These are phyloP conservation scores for Drosophila truncata DNA, from an alignment of 1,140 invertebrate species.

Conservation along the genomic window DNA sequence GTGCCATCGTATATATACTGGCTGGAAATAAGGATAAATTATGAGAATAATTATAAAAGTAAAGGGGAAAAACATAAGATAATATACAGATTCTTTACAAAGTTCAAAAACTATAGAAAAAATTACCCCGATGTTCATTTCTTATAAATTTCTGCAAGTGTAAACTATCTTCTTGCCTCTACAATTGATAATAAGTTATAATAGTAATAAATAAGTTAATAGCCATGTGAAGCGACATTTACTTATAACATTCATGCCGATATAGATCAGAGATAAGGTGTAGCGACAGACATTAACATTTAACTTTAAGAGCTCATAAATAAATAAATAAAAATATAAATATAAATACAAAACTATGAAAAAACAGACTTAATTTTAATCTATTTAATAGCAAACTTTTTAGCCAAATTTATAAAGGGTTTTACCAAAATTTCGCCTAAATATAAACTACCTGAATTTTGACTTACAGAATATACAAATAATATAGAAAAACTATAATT, in stretches of 20 bases:
- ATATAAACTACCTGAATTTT: not conserved
- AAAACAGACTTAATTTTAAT: not conserved
- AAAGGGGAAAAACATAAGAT: not conserved
- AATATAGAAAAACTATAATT: not conserved
- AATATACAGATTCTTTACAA: not conserved
- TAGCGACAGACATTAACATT: not conserved
- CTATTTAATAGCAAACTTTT: not conserved
- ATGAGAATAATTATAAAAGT: not conserved
- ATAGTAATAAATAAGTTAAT: conserved; percentile 6
- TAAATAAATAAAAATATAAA: not conserved
- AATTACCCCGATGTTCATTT: not conserved
- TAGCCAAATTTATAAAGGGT: not conserved
- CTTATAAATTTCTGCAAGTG: not conserved
- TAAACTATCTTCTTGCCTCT: not conserved
- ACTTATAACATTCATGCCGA: not conserved
- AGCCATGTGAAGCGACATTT: not conserved
- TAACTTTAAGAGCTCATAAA: not conserved
- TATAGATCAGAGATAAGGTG: not conserved
- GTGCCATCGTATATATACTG: conserved; percentile 63
- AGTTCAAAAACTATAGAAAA: not conserved
- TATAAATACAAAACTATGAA: too few relatives aligned
- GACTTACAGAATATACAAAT: not conserved
- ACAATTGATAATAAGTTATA: conserved; percentile 5
- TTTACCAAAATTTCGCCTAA: not conserved
- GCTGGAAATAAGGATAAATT: conserved; percentile 4